Base-by-base conservation (phyloP, 1,140 invertebrate species). In the Anthonomus grandis region DNA sequence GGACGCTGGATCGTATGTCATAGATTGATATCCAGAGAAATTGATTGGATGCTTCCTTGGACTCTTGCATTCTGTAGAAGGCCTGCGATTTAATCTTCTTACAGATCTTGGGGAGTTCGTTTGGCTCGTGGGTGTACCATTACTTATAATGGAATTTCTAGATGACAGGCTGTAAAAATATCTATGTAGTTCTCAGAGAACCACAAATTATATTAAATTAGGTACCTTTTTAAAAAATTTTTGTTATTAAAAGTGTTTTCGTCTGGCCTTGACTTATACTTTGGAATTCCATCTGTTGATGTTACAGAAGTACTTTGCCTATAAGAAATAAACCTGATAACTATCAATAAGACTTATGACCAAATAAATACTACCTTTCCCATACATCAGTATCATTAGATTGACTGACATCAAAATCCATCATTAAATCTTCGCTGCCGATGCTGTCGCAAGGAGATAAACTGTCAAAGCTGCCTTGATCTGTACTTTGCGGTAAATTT, bases 361-460 rank as follows among this genome's bases (percentile, higher is more conserved):
- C 13, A 46, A 37, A 39, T 15, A n/a, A 47, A 57, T 3, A n/a
- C 58, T 77, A 86, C 83, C 83, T 83, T 64, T 86, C 83, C 61
- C 82, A 81, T 69, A 87, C 85, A 47, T 86, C 82, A 48, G 76
- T 73, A 23, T 85, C 85, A 67, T 86, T 88, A 18, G 19, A 36
- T 2, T 42, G 18, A 66, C 83, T 86, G 18, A 82, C 74, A 57
- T 90, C 87, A 64, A 85, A 89, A 75, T 91, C 87, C 78, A 89
- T 82, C 85, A 91, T 90, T 24, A 90, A 78, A 73, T 90, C 89
- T 67, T 90, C 88, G 1, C 87, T 90, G 19, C 86, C 85, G 17
- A 90, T 83, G 62, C 86, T 89, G 56, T 87, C 85, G 64, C 85
- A 87, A 23, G 86, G 83, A 34, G 87, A 90, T 17, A 91, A 69